Base-by-base conservation (phyloP, 2,888 invertebrate species). In the Dolichomitus sp. region DNA sequence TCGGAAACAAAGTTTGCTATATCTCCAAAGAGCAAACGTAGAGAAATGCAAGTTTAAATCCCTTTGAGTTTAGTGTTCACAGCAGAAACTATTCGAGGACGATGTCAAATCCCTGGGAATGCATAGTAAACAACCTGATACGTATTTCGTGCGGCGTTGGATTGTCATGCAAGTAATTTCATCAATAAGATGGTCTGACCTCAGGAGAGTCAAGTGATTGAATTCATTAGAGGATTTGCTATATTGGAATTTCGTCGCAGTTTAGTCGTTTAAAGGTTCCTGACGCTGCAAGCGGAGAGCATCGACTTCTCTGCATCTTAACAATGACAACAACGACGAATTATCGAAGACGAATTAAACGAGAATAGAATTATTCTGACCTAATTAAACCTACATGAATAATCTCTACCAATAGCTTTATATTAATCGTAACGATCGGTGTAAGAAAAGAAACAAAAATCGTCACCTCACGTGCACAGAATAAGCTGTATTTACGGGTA, bases 181-280 rank as follows among this genome's bases (percentile, higher is more conserved):
- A 30, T 59, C n/a, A 23, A 27, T 57, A 50, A 33, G 14, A 63
- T 30, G 52, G 63, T 7, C 9, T 40, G 65, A 75, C 65, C 70
- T 70, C 23, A 19, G 48, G 40, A 12, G 11, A 57, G 37, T 69
- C 75, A 63, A 54, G 63, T 52, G 73, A 59, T 33, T 63, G 73
- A 69, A 61, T 80, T 59, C 17, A 79, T 69, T 30, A 74, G 59
- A 40, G 45, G 68, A 61, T 42, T 80, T 42, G 61, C 42, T 17
- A 11, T n/a, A 52, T 63, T 68, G 42, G 66, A 69, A 69, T 74
- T 78, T 50, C 65, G 33, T 74, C 52, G n/a, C n/a, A n/a, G n/a
- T n/a, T n/a, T 23, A 23, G 23, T 23, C 23, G 23, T 23, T 23
- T 23, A 9, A 1, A 6, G 37, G 37, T 33, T 33, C 6, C 33